Evolutionary conservation across 2,797 vertebrate species (phyloP), one percentile per base, ranked within the genome.

Genomic region (Urosaurus nigricauda): DNA sequence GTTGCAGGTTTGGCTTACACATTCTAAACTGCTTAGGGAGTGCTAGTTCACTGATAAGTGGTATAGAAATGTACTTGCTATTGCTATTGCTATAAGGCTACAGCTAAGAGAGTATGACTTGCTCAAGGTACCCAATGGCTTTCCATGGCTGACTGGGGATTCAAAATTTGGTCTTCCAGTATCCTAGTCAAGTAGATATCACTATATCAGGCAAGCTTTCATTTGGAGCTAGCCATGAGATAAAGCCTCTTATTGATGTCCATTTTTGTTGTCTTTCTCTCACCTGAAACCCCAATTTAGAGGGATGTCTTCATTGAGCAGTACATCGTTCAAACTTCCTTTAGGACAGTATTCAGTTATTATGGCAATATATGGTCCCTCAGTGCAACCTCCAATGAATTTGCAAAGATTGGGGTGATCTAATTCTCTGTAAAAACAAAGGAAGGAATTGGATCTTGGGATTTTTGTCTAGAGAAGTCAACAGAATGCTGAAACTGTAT

Each of bases 341-440:
- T 98, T 98, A 29, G 98, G 98, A 90, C 98, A 98, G 88, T 98
- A 98, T 91, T 98, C 98, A 0, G 98, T 98, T 89, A 98, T 94
- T 83, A 98, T 97, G 94, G 97, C 97, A 91, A 98, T 94, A 51
- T 98, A 96, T 14, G 98, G 98, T 40, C 96, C 94, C 94, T 98
- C 97, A 84, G 96, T 94, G 81, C 98, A 98, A 1, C 98, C 98
- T 2, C 98, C 97, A 16, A 97, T 96, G 71, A 98, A 98, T 95
- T 98, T 98, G 83, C 98, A 98, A 87, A 98, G 96, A 95, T 98
- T 98, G 8, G 97, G 97, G 88, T 98, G 98, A 90, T 98, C 98
- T 35, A 98, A 96, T 95, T 98, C 98, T 92, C 97, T 97, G 87
- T 19, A 78, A 47, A 29, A 26, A 26, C 1, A 11, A 8, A 94